These are phyloP conservation scores for Echinarachnius parma DNA, from an alignment of 53 echinoderm and acorn worm genomes.

Conservation along the genomic window DNA sequence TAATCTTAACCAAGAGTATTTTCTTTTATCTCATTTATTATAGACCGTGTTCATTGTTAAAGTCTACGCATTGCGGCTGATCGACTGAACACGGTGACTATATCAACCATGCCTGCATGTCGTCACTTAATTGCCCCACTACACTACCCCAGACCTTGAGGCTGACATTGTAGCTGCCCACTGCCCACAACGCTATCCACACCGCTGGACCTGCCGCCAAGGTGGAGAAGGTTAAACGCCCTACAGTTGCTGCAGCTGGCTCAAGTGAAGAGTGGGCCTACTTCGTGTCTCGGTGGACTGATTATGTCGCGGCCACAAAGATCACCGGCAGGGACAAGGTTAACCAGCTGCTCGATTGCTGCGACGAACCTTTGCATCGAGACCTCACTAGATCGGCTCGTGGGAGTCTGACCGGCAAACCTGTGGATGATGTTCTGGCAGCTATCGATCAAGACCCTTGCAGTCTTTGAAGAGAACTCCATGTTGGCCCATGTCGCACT, in stretches of 20 bases:
- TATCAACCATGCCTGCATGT: too few relatives aligned
- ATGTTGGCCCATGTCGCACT: constrained; percentile 59
- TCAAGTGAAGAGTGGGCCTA: constrained; percentile 49
- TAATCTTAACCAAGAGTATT: too few relatives aligned
- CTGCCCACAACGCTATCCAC: constrained; percentile 22
- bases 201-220: constrained; percentile 32
- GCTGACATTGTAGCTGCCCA: constrained; percentile 41
- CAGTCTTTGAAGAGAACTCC: constrained; percentile 47
- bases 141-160: constrained; percentile 37
- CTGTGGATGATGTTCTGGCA: constrained; percentile 36
- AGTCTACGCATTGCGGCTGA: too few relatives aligned
- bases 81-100: too few relatives aligned
- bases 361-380: constrained; percentile 51
- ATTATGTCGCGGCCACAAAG: constrained; percentile 53
- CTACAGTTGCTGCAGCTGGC: constrained; percentile 30
- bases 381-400: constrained; percentile 48
- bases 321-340: constrained; percentile 47
- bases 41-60: too few relatives aligned
- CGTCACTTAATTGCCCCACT: background rate
- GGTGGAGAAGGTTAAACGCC: constrained; percentile 46
- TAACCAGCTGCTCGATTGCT: constrained; percentile 68
- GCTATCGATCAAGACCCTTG: constrained; percentile 50
- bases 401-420: constrained; percentile 47
- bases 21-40: too few relatives aligned
- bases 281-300: constrained; percentile 50